These are phyloP conservation scores for Chalcis sispes DNA, from an alignment of 2,888 invertebrate species.

Conservation along the genomic window DNA sequence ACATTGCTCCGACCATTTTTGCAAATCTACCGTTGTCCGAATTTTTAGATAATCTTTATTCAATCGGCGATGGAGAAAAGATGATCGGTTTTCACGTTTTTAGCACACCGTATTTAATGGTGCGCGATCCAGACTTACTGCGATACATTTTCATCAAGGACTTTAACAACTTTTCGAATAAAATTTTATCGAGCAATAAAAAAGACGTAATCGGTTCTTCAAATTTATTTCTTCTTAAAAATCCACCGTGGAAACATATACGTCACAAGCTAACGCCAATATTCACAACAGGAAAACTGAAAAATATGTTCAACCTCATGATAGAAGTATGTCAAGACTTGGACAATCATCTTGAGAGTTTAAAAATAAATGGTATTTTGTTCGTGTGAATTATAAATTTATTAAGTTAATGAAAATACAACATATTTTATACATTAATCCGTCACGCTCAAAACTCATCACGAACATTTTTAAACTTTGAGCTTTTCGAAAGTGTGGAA, in stretches of 20 bases:
- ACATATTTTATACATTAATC: no score
- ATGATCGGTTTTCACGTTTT: slow-evolving; percentile 74
- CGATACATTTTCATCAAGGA: slow-evolving; percentile 76
- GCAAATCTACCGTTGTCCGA: slow-evolving; percentile 68
- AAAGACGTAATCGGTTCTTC: slow-evolving; percentile 72
- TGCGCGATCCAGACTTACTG: slow-evolving; percentile 75
- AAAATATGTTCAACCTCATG: slow-evolving; percentile 58
- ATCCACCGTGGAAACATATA: slow-evolving; percentile 75
- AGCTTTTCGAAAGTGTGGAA: no score
- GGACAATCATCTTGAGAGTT: neutral
- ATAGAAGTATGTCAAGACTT: slow-evolving; percentile 53
- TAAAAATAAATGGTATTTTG: slow-evolving; percentile 34
- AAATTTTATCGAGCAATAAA: slow-evolving; percentile 68
- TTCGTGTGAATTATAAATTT: neutral
- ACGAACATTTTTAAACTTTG: no score
- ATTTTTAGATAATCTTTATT: slow-evolving; percentile 72
- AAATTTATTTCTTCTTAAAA: slow-evolving; percentile 76
- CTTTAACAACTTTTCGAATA: slow-evolving; percentile 75
- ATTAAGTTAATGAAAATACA: no score
- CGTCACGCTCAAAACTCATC: no score
- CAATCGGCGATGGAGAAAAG: slow-evolving; percentile 66
- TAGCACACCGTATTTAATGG: slow-evolving; percentile 75
- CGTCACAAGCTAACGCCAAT: slow-evolving; percentile 76
- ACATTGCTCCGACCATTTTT: slow-evolving; percentile 70
- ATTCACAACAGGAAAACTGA: slow-evolving; percentile 72